Conservation (phyloP, 2,888 invertebrate species). For the Andrena bucephala region DNA sequence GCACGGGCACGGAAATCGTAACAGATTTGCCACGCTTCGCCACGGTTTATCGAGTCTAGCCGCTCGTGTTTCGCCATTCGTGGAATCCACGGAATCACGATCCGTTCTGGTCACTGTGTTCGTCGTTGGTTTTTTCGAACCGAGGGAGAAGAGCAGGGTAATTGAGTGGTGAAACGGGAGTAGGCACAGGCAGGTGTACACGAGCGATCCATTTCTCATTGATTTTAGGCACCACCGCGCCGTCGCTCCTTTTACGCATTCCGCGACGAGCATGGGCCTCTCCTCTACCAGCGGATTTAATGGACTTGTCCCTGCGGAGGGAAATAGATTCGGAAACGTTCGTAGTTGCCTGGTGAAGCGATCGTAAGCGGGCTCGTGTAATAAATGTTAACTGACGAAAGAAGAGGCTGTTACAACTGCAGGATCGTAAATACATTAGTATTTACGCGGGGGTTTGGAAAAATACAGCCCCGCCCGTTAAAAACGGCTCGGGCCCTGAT, state of each 20-base stretch:
- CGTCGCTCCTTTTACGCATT: constrained; percentile 34
- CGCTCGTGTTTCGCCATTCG: constrained; percentile 49
- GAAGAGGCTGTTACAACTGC: background rate
- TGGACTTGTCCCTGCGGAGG: constrained; percentile 50
- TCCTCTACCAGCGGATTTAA: constrained; percentile 35
- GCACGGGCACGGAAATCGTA: too few relatives aligned
- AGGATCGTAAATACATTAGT: constrained; percentile 56
- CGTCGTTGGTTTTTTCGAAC: background rate
- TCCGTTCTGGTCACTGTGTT: background rate
- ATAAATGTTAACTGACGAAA: constrained; percentile 42
- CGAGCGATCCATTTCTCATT: constrained; percentile 43
- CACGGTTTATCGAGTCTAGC: constrained; percentile 2
- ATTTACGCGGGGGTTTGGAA: constrained; percentile 53
- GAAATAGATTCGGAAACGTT: constrained; percentile 45
- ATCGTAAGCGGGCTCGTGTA: background rate
- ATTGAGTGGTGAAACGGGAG: constrained; percentile 33
- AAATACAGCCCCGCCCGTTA: constrained; percentile 25
- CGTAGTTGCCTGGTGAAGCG: constrained; percentile 26
- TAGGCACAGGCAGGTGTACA: background rate
- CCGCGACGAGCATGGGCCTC: background rate
- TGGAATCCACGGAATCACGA: constrained; percentile 53
- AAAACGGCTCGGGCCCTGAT: constrained; percentile 21
- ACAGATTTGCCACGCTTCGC: too few relatives aligned
- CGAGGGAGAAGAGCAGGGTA: background rate
- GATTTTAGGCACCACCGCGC: constrained; percentile 44